phyloP scores from a whole-genome alignment of 2,797 vertebrate genomes.

The Alauda arvensis region DNA sequence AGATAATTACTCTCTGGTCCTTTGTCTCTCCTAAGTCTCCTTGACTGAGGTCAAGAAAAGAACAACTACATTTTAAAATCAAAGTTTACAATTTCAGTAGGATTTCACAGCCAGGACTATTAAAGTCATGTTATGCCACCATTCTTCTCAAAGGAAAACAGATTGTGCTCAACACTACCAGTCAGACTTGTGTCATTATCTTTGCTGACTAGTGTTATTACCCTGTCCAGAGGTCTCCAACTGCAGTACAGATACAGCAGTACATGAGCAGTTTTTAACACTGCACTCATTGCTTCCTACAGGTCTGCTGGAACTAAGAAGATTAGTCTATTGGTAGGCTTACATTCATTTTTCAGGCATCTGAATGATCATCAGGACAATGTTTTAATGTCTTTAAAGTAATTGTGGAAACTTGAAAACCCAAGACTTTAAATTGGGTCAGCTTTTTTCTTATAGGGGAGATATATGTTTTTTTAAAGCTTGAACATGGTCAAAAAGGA shows the following conservation, averaged over 20 bases:
- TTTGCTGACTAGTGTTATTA: not conserved
- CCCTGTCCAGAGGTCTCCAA: not conserved
- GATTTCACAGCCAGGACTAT: not conserved
- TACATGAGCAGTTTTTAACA: not conserved
- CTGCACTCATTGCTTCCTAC: not conserved
- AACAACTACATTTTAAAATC: conserved; percentile 3
- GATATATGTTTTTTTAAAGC: not conserved
- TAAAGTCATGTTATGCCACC: not conserved
- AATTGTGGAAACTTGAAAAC: not conserved
- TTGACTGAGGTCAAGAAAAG: conserved; percentile 15
- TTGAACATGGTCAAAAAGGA: not conserved
- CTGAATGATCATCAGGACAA: not conserved
- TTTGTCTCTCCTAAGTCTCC: not conserved
- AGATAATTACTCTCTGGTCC: not conserved
- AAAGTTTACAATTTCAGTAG: not conserved
- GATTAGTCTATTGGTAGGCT: not conserved
- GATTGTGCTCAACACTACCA: not conserved
- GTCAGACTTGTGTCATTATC: not conserved
- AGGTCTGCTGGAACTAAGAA: not conserved
- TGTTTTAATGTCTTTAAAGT: not conserved
- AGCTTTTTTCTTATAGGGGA: not conserved
- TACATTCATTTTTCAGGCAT: not conserved
- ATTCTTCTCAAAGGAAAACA: not conserved
- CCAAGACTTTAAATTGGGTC: not conserved
- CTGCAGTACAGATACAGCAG: not conserved